phyloP scores from a whole-genome alignment of 2,113 vertebrate species.

The Merops nubicus region DNA sequence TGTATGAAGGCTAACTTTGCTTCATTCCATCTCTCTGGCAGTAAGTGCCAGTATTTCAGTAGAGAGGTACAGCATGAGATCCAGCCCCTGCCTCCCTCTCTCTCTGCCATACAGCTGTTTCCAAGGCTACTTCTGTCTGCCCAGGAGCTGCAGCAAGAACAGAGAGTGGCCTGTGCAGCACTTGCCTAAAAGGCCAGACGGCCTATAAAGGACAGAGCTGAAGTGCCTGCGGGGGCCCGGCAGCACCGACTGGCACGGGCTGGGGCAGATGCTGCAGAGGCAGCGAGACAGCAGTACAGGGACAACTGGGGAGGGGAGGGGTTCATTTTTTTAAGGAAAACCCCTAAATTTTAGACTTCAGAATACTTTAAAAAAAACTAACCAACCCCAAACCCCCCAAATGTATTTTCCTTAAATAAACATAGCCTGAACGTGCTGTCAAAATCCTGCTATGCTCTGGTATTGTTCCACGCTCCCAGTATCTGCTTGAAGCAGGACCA shows the following conservation, averaged over 20 bases:
- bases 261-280: rapidly evolving
- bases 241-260: not conserved
- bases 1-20: not conserved
- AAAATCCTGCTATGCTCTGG: constrained; percentile 14
- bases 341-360: not conserved
- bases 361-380: not conserved
- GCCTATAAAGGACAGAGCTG: not conserved
- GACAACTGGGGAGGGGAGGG: rapidly evolving
- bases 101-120: not conserved
- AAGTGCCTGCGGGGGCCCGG: not conserved
- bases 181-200: not conserved
- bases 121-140: not conserved
- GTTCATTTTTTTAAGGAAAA: not conserved
- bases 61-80: not conserved
- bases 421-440: not conserved
- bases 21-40: not conserved
- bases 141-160: not conserved
- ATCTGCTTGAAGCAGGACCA: not conserved
- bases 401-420: constrained; percentile 1
- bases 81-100: not conserved
- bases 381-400: too few species aligned
- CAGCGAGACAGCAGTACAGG: not conserved
- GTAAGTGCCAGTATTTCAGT: not conserved
- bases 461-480: not conserved
- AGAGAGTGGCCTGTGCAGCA: not conserved